Evolutionary conservation across 2,113 vertebrate species (phyloP).

Genomic region (Cyrtonyx montezumae): DNA sequence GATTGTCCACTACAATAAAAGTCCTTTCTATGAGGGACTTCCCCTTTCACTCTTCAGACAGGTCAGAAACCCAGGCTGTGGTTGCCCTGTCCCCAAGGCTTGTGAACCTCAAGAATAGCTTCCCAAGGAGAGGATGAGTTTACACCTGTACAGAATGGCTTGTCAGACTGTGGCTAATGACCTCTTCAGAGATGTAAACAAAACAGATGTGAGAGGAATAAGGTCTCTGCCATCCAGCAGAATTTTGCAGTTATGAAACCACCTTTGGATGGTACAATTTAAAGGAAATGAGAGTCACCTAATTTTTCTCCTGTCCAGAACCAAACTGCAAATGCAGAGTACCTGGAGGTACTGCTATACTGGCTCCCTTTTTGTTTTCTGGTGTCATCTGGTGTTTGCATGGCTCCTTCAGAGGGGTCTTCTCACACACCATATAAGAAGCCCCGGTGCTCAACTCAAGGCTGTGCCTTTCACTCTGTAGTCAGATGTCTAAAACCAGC

Average conservation of each 20-base stretch:
- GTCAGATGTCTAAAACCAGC: not conserved
- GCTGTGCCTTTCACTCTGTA: not conserved
- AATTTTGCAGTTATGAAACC: not conserved
- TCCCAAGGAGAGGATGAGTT: not conserved
- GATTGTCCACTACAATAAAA: not conserved
- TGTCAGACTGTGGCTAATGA: not conserved
- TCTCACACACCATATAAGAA: not conserved
- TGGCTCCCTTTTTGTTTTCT: not conserved
- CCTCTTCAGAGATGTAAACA: not conserved
- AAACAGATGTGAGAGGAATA: not conserved
- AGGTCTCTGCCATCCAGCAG: not conserved
- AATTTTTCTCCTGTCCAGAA: not conserved
- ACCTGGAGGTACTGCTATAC: not conserved
- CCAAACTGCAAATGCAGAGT: not conserved
- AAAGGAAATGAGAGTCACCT: not conserved
- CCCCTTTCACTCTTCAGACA: not conserved
- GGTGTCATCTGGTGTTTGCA: not conserved
- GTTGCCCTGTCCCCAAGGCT: not conserved
- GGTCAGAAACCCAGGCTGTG: not conserved
- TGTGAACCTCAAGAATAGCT: not conserved
- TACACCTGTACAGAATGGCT: not conserved
- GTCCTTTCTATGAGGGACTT: not conserved
- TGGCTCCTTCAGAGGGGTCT: rapidly evolving
- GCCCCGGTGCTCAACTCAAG: not conserved
- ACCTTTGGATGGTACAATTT: not conserved